These are phyloP conservation scores for Eupsilia transversa DNA, from an alignment of 2,888 invertebrate genomes.

Conservation along the genomic window DNA sequence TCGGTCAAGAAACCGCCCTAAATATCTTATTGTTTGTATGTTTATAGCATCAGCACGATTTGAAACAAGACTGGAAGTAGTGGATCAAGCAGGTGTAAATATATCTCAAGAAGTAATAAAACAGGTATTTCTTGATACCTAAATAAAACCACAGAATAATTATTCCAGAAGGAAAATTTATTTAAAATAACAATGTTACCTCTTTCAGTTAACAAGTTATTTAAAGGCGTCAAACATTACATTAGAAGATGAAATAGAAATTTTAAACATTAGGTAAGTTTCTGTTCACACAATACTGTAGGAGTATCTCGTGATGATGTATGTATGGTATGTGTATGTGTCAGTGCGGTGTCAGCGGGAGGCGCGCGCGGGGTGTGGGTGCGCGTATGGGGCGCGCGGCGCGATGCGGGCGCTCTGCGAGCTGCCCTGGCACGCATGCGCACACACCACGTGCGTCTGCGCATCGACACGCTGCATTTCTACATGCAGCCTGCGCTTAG, in stretches of 20 bases:
- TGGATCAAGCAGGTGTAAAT: conserved; percentile 84
- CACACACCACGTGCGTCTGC: conserved; percentile 71
- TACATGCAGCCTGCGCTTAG: conserved; percentile 93
- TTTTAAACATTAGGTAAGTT: conserved; percentile 93
- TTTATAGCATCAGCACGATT: conserved; percentile 15
- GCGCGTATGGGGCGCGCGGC: conserved; percentile 83
- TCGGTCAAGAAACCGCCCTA: not conserved
- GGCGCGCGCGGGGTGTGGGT: conserved; percentile 81
- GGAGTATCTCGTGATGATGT: not conserved
- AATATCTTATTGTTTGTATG: not conserved
- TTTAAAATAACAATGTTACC: not conserved
- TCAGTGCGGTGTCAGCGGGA: conserved; percentile 75
- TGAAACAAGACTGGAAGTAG: conserved; percentile 84
- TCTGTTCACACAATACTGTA: not conserved
- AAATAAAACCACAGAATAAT: not conserved
- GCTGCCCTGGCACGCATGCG: conserved; percentile 80
- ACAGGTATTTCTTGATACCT: conserved; percentile 73
- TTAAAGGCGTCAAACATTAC: conserved; percentile 92
- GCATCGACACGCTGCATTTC: conserved; percentile 89
- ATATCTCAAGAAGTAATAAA: conserved; percentile 61
- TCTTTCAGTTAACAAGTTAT: conserved; percentile 91
- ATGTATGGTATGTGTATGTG: not conserved
- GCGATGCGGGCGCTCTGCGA: conserved; percentile 81
- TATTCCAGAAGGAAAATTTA: not conserved
- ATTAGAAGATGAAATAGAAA: conserved; percentile 91